Evolutionary conservation across 37 sponge, comb jelly and placozoan genomes (phyloP).

Genomic region (Trichoplax adhaerens): DNA sequence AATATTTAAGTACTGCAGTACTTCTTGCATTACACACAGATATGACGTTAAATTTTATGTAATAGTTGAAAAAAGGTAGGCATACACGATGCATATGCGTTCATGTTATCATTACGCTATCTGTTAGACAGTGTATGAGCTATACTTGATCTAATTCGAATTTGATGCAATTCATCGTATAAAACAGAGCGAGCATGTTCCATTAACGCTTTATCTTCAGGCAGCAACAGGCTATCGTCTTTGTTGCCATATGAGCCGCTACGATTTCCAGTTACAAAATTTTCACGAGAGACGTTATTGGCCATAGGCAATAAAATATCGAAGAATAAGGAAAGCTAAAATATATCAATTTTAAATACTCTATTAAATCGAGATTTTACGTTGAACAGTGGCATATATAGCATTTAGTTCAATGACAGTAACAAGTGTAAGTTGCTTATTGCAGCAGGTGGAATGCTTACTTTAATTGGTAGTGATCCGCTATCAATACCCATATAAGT

Average conservation of each 20-base stretch:
- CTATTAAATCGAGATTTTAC: background rate
- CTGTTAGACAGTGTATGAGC: background rate
- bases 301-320: constrained; percentile 67
- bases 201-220: background rate
- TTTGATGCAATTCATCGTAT: constrained; percentile 30
- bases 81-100: no score
- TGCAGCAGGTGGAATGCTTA: constrained; percentile 14
- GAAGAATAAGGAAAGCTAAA: constrained; percentile 68
- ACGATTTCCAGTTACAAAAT: background rate
- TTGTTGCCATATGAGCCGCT: no score
- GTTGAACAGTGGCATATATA: background rate
- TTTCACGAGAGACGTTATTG: constrained; percentile 27
- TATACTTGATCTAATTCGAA: constrained; percentile 35
- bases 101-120: no score
- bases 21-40: no score
- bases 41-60: no score
- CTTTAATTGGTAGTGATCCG: constrained; percentile 57
- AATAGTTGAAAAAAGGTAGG: no score
- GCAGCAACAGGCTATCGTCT: no score
- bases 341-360: background rate
- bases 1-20: no score
- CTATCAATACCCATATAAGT: constrained; percentile 73
- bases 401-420: background rate
- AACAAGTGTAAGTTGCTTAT: background rate
- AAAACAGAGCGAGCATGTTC: constrained; percentile 24